Evolutionary conservation across 1,140 invertebrate genomes (phyloP).

Genomic region (Cepaea nemoralis): DNA sequence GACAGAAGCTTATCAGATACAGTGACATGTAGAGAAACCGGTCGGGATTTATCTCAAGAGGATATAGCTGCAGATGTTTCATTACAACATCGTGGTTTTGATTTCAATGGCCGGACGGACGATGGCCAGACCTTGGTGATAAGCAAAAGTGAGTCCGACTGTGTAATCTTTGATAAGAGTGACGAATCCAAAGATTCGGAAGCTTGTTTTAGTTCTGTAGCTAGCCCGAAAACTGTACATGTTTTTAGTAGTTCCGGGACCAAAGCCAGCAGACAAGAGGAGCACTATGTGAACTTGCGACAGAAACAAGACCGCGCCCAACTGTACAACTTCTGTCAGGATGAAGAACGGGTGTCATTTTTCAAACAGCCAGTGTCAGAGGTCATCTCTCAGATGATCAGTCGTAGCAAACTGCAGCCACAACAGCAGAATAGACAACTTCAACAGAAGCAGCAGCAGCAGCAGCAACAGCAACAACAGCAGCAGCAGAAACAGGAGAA

Average conservation of each 20-base stretch:
- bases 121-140: too few relatives aligned
- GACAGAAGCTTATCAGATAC: too few relatives aligned
- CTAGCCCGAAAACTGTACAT: background rate
- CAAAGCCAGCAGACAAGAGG: background rate
- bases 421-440: background rate
- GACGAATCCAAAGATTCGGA: too few relatives aligned
- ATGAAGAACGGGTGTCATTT: background rate
- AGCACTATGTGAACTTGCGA: background rate
- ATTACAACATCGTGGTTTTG: too few relatives aligned
- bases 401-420: slow-evolving; percentile 7
- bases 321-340: background rate
- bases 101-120: too few relatives aligned
- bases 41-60: too few relatives aligned
- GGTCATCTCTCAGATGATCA: slow-evolving; percentile 39
- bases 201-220: background rate
- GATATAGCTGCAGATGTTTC: too few relatives aligned
- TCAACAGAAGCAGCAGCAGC: slow-evolving; percentile 18
- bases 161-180: too few relatives aligned
- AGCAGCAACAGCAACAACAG: slow-evolving; percentile 32
- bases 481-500: slow-evolving; percentile 12
- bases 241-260: background rate
- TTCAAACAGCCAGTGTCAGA: slow-evolving; percentile 32
- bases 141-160: too few relatives aligned
- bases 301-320: background rate
- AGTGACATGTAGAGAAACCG: too few relatives aligned